Evolutionary conservation across 2,113 vertebrate genomes (phyloP).

Genomic region (Arenaria interpres): DNA sequence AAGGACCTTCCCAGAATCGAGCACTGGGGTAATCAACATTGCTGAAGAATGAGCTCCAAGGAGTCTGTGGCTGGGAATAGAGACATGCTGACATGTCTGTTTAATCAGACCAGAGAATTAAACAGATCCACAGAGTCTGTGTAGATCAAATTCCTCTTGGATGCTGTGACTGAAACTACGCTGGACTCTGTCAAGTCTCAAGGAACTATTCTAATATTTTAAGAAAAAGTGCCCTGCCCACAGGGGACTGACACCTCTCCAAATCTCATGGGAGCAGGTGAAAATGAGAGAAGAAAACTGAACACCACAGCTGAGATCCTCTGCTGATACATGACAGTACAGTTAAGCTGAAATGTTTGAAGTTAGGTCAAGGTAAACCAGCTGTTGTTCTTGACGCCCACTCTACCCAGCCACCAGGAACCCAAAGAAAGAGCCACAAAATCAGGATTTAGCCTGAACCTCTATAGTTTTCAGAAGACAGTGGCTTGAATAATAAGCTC

Average conservation of each 20-base stretch:
- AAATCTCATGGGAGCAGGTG: background rate
- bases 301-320: background rate
- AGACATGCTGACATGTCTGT: background rate
- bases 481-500: background rate
- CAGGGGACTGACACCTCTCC: background rate
- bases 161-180: background rate
- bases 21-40: background rate
- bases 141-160: background rate
- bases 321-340: background rate
- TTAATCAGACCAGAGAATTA: background rate
- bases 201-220: background rate
- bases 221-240: background rate
- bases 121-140: background rate
- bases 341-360: background rate
- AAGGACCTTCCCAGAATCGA: background rate
- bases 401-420: background rate
- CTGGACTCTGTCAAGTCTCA: background rate
- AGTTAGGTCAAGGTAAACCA: background rate
- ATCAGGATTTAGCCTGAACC: background rate
- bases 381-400: background rate
- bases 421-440: background rate
- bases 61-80: background rate
- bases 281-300: background rate
- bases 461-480: background rate
- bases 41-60: background rate